phyloP scores from a whole-genome alignment of 2,888 invertebrate genomes.

The Heliconius ethilla region DNA sequence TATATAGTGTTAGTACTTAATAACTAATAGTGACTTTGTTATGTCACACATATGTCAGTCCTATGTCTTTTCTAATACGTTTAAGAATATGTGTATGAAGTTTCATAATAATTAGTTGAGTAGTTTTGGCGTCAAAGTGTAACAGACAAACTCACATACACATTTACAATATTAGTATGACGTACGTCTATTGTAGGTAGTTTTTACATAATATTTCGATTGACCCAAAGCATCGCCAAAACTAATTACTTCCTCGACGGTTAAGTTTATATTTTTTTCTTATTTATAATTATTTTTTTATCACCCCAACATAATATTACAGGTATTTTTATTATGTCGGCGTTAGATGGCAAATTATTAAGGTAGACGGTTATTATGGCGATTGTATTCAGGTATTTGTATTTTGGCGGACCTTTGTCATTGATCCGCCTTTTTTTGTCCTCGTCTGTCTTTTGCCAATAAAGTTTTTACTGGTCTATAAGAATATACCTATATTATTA shows the following conservation, averaged over 20 bases:
- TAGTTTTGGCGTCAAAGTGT: too few relatives aligned
- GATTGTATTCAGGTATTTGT: constrained; percentile 45
- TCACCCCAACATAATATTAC: constrained; percentile 30
- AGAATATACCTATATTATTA: neutral
- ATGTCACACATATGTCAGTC: too few relatives aligned
- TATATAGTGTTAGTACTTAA: too few relatives aligned
- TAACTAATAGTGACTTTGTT: too few relatives aligned
- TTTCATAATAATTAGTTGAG: too few relatives aligned
- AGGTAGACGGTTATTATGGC: constrained; percentile 41
- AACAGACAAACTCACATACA: too few relatives aligned
- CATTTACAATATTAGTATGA: too few relatives aligned
- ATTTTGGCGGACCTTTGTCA: constrained; percentile 47
- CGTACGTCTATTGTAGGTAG: neutral
- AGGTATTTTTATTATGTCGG: constrained; percentile 38
- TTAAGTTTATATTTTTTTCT: constrained; percentile 19
- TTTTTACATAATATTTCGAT: neutral
- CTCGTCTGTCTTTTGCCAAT: constrained; percentile 34
- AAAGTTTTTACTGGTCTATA: constrained; percentile 20
- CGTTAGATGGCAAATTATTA: constrained; percentile 41
- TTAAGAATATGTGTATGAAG: too few relatives aligned
- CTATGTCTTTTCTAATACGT: too few relatives aligned
- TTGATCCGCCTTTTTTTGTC: constrained; percentile 44
- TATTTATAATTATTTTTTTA: constrained; percentile 32
- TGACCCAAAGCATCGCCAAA: constrained; percentile 3
- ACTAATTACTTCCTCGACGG: constrained; percentile 10